Percentiles rank a stretch among this genome's conserved stretches.
Conservation (phyloP, 2,888 invertebrate species). For the Nymphalis c-album region DNA sequence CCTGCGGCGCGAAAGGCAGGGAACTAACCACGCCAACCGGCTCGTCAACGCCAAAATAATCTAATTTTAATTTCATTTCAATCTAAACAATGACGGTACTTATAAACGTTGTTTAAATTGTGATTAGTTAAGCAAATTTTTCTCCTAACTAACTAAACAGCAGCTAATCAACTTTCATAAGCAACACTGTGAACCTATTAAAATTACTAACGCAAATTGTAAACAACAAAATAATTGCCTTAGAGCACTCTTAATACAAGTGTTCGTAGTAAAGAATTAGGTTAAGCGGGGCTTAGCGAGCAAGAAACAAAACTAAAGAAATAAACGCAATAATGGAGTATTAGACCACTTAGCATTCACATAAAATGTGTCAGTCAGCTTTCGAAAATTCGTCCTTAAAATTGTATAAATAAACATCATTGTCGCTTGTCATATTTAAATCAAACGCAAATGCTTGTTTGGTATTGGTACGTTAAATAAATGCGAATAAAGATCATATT, state of each 20-base stretch:
- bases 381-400: background rate
- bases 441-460: background rate
- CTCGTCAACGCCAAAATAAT: too few species aligned
- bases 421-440: background rate
- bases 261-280: constrained; percentile 3
- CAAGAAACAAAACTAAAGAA: constrained; percentile 10
- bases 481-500: background rate
- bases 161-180: background rate
- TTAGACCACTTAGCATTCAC: background rate
- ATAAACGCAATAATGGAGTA: constrained; percentile 7
- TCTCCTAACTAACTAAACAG: background rate
- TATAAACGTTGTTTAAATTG: too few species aligned
- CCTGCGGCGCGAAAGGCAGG: too few species aligned
- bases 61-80: too few species aligned
- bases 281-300: constrained; percentile 6
- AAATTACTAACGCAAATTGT: background rate
- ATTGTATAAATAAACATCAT: background rate
- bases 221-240: constrained; percentile 2
- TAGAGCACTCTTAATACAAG: constrained; percentile 1
- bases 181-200: background rate
- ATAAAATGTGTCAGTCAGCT: background rate
- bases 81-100: too few species aligned
- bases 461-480: background rate
- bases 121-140: background rate
- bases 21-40: too few species aligned